Evolutionary conservation across 2,888 invertebrate species (phyloP), one percentile per base, ranked within the genome.

Genomic region (Tricholauxania praeusta): DNA sequence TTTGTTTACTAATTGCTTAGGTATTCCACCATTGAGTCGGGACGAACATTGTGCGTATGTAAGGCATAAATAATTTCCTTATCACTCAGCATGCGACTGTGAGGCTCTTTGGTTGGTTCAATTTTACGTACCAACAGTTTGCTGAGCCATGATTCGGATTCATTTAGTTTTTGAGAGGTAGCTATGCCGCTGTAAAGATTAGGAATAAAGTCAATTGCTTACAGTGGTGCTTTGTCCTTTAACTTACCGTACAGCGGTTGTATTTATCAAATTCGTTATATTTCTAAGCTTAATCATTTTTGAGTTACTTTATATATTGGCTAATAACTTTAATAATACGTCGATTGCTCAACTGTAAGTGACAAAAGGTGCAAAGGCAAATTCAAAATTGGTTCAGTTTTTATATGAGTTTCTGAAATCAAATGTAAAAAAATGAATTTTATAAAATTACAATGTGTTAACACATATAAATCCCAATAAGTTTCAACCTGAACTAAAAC

Each of bases 1-100:
- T 67, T 70, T 55, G 10, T 95, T 91, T 91, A 98, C 98, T 96
- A 96, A 88, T 96, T 96, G 80, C 91, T 90, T 80, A 98, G 89
- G 88, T 98, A 98, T 87, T 93, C 91, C 79, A 93, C 92, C 88
- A 93, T 93, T 63, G 92, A 93, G 88, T 96, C 97, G 53, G 98
- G 95, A 82, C 95, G 93, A 79, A 97, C 95, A 87, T 97, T 96
- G 88, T 98, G 97, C 76, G 97, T 98, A 86, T 97, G 96, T 74
- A 99, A 90, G 77, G 98, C 96, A 88, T 96, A 99, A 82, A 99
- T 94, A 73, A 94, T 92, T 88, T 98, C 98, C 88, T 98, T 98
- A 88, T 97, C 96, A 82, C 98, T 96, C 64, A 99, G 91, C 93
- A 98, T 95, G 77, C 97, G 93, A 83, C 98, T 98, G 88, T 99